These are phyloP conservation scores for Artibeus jamaicensis DNA, from an alignment of 2,797 vertebrate species.

Conservation along the genomic window DNA sequence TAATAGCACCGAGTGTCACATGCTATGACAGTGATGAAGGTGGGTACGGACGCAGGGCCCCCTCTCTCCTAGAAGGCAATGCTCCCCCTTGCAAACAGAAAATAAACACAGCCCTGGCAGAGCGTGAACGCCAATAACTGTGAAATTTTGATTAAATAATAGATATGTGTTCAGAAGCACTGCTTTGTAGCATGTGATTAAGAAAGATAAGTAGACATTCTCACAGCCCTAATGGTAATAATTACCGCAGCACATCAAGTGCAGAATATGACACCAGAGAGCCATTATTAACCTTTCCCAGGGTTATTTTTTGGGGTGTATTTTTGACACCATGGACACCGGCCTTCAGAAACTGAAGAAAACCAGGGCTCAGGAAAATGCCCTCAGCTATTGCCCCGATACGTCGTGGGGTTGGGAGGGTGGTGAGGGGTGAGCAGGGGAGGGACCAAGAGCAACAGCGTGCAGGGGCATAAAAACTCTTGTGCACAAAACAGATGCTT, in stretches of 20 bases:
- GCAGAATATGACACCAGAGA: conserved; percentile 95
- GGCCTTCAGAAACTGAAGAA: conserved; percentile 81
- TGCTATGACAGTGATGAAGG: conserved; percentile 84
- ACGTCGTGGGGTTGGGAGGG: conserved; percentile 39
- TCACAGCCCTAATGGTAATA: conserved; percentile 97
- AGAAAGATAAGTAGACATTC: conserved; percentile 96
- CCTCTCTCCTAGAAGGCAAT: conserved; percentile 84
- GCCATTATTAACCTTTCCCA: conserved; percentile 96
- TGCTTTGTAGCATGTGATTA: conserved; percentile 93
- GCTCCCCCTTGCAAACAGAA: conserved; percentile 87
- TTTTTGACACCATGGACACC: conserved; percentile 86
- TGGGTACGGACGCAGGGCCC: conserved; percentile 80
- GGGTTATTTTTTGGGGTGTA: conserved; percentile 85
- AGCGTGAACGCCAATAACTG: conserved; percentile 89
- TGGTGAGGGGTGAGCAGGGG: conserved; percentile 1
- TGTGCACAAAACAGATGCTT: conserved; percentile 83
- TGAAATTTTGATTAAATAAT: conserved; percentile 99
- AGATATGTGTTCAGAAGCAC: conserved; percentile 94
- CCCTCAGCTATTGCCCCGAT: conserved; percentile 60
- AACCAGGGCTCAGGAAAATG: conserved; percentile 76
- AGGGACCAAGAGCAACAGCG: conserved; percentile 54
- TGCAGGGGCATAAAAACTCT: conserved; percentile 71
- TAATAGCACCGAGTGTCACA: conserved; percentile 84
- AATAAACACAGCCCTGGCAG: conserved; percentile 90
- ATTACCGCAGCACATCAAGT: conserved; percentile 91